Percentiles rank a stretch among this genome's conserved stretches.
Conservation (phyloP, 2,113 vertebrate genomes). For the Sturnus vulgaris region DNA sequence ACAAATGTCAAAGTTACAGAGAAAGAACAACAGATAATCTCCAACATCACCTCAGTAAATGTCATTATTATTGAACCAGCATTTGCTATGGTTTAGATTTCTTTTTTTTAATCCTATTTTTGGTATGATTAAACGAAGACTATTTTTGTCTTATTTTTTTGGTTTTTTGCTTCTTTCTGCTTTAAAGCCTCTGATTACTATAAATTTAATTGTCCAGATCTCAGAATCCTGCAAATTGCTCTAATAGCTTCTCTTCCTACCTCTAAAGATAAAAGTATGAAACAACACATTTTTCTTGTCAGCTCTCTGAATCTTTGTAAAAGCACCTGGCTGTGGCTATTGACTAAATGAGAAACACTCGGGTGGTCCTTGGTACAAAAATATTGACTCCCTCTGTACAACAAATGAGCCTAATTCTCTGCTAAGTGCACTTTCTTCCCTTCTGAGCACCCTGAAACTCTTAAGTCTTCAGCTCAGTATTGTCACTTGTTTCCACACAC, state of each 20-base stretch:
- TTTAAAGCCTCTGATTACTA: not conserved
- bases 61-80: not conserved
- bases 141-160: not conserved
- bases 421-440: not conserved
- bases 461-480: not conserved
- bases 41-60: not conserved
- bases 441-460: not conserved
- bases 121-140: not conserved
- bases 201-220: not conserved
- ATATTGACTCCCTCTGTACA: not conserved
- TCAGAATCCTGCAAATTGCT: not conserved
- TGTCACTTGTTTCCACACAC: not conserved
- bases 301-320: not conserved
- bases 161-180: not conserved
- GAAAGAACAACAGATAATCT: not conserved
- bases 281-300: not conserved
- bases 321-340: not conserved
- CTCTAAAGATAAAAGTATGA: not conserved
- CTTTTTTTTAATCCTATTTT: not conserved
- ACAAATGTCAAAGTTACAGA: not conserved
- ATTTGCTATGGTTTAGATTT: not conserved
- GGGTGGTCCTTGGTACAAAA: not conserved
- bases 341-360: not conserved
- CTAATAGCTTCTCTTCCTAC: not conserved
- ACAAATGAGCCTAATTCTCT: not conserved